Evolutionary conservation across 2,797 vertebrate species (phyloP).

Genomic region (Phataginus tetradactyla): DNA sequence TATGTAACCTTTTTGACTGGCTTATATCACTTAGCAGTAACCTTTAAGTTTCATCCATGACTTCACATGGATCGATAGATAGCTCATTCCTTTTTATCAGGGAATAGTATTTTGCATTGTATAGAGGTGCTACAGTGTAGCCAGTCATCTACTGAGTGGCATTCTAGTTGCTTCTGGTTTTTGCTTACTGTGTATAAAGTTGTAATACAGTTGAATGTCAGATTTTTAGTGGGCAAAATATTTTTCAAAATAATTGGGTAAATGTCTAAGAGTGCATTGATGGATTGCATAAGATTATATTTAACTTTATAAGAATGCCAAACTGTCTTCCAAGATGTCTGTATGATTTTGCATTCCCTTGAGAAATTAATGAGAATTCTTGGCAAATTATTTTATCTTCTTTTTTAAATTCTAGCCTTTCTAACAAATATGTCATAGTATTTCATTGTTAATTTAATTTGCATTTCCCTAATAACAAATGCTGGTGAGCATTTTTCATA

Average conservation of each 20-base stretch:
- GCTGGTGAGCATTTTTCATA: background rate
- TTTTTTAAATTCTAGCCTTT: no score
- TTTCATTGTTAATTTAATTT: background rate
- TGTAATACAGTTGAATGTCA: background rate
- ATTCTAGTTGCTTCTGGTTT: background rate
- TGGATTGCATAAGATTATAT: background rate
- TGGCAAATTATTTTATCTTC: background rate
- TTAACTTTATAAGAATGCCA: background rate
- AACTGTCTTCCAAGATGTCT: background rate
- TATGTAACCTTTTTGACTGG: background rate
- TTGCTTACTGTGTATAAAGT: background rate
- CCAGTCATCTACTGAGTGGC: background rate
- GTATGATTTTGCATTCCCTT: background rate
- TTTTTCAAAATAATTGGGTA: background rate
- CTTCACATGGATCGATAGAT: background rate
- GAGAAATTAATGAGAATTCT: background rate
- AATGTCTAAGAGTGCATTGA: background rate
- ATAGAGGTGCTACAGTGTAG: background rate
- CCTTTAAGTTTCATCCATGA: background rate
- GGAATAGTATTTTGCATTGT: background rate
- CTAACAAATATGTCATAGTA: no score
- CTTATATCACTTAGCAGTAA: background rate
- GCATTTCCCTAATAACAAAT: no score
- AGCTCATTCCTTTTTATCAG: background rate
- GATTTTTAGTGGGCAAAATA: background rate